Evolutionary conservation across 2,113 vertebrate genomes (phyloP).

Genomic region (Dinomys branickii): DNA sequence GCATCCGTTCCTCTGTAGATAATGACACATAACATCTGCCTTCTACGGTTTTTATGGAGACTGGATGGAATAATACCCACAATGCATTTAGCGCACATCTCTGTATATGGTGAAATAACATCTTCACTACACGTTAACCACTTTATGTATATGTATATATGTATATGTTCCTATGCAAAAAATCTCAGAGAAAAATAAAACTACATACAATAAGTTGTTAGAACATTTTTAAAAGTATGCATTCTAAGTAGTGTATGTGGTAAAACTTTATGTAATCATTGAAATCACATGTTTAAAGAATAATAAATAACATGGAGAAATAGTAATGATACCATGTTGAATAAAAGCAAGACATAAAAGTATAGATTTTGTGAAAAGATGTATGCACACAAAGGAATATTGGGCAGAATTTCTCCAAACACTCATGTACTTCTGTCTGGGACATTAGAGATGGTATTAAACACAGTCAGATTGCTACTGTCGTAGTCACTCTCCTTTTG

Average conservation of each 20-base stretch:
- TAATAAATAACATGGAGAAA: constrained; percentile 20
- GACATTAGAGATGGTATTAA: neutral
- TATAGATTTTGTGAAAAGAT: neutral
- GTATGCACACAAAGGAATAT: neutral
- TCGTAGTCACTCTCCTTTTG: rapidly evolving
- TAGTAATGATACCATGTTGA: neutral
- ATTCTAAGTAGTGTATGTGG: constrained; percentile 30
- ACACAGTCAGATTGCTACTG: neutral
- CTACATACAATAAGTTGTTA: neutral
- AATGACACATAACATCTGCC: neutral
- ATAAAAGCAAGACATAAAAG: constrained; percentile 4
- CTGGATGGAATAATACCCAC: neutral
- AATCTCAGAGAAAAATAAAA: neutral
- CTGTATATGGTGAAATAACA: neutral
- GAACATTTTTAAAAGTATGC: neutral
- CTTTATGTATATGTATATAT: neutral
- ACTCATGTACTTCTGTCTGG: neutral
- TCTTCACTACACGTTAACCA: neutral
- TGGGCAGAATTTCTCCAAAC: constrained; percentile 30
- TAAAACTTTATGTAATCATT: neutral
- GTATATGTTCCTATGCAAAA: neutral
- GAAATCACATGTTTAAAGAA: constrained; percentile 38
- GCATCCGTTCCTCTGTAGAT: neutral
- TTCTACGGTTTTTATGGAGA: neutral
- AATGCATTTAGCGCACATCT: neutral